Evolutionary conservation across 2,113 vertebrate species (phyloP).

Genomic region (Pycnonotus jocosus): DNA sequence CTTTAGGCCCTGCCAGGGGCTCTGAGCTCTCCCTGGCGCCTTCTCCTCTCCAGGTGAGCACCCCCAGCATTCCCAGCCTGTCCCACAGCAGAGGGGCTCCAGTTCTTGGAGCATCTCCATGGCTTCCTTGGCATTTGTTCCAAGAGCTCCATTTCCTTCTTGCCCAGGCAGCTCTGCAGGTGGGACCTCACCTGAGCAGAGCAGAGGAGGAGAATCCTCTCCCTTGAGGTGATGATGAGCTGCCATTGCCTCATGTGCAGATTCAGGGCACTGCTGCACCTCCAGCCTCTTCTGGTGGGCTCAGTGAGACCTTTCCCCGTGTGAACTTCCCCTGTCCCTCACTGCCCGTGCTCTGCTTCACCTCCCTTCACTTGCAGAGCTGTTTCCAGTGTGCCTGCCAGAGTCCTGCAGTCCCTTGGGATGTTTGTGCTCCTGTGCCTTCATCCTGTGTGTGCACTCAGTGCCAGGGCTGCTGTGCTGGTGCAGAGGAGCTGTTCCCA

Average conservation of each 20-base stretch:
- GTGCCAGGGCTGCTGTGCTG: background rate
- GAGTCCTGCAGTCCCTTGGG: rapidly evolving
- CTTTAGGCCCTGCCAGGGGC: rapidly evolving
- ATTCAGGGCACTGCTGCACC: background rate
- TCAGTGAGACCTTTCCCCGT: background rate
- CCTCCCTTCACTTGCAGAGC: background rate
- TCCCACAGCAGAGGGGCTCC: background rate
- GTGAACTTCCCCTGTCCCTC: background rate
- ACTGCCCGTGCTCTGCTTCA: rapidly evolving
- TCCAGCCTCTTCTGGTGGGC: rapidly evolving
- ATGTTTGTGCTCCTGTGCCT: background rate
- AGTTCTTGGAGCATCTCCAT: background rate
- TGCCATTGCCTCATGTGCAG: rapidly evolving
- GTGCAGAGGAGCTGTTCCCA: background rate
- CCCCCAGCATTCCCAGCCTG: background rate
- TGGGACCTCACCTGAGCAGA: background rate
- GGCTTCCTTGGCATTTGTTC: background rate
- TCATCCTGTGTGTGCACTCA: background rate
- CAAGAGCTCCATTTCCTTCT: background rate
- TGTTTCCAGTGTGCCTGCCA: background rate
- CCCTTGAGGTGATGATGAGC: background rate
- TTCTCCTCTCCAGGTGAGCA: background rate
- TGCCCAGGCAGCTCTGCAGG: background rate
- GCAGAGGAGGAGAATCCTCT: background rate
- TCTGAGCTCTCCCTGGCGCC: rapidly evolving